Evolutionary conservation across 2,888 invertebrate species (phyloP), one percentile per base, ranked within the genome.

Genomic region (Athalia cordata): DNA sequence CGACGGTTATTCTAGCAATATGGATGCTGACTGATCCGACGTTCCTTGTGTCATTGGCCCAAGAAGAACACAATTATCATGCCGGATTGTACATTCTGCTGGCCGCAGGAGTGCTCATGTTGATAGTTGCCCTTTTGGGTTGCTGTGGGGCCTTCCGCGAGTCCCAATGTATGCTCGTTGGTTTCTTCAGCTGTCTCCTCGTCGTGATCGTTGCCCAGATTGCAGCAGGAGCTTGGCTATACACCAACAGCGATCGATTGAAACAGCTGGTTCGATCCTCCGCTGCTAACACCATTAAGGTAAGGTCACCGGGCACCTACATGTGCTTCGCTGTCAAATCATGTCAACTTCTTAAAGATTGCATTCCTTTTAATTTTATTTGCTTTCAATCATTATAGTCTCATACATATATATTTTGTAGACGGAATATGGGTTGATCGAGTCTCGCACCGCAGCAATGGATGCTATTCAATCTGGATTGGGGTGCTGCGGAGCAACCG

Each of bases 131-230:
- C 13, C 95, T 96, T 89, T 92, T 97, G 66, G 97, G 97, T 77
- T 97, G 96, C 87, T 95, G 95, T 86, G 97, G 97, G 55, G 95
- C 96, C 6, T 93, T 95, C 80, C 93, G 93, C 84, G 95, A 95
- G 90, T 96, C 95, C 29, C 94, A 94, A 86, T 95, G 95, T 88
- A 93, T 96, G 91, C 93, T 97, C 64, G 93, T 94, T 80, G 90
- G 96, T 94, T 96, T 96, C 91, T 96, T 96, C 91, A 93, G 95
- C 84, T 92, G 95, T 81, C 92, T 96, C 80, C 91, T 96, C 84
- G 92, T 96, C 79, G 94, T 96, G 79, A 93, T 97, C 88, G 95
- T 95, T 78, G 94, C 94, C 13, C 94, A 97, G 91, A 92, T 96
- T 67, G 95, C 95, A 4, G 94, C 94, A 77, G 96, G 94, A 66